These are phyloP conservation scores for Pangasius mekongensis DNA, from an alignment of 2,797 vertebrate species.

Conservation along the genomic window DNA sequence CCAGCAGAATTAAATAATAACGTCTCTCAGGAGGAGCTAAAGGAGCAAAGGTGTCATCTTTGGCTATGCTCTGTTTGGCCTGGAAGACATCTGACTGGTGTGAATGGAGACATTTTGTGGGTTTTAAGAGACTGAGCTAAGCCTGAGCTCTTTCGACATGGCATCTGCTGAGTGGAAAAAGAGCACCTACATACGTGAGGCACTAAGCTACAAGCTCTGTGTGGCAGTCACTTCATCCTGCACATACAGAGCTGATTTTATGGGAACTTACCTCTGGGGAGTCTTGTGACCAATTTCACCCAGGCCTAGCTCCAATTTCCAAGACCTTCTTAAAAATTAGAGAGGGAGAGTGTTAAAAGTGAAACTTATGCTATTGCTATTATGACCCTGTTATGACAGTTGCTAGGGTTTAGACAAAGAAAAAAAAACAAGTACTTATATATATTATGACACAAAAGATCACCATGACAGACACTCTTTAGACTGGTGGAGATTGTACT, in stretches of 20 bases:
- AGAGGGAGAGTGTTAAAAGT: not conserved
- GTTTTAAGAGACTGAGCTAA: constrained; percentile 32
- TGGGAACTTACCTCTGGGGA: constrained; percentile 8
- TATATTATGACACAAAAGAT: not conserved
- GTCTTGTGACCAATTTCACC: not conserved
- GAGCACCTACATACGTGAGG: not conserved
- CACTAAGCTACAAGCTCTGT: not conserved
- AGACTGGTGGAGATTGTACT: not conserved
- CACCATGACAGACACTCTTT: not conserved
- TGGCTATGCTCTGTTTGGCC: constrained; percentile 56
- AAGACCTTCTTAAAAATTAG: not conserved
- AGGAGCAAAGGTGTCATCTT: constrained; percentile 71
- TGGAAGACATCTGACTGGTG: constrained; percentile 37
- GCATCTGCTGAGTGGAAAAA: constrained; percentile 35
- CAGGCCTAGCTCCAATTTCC: not conserved
- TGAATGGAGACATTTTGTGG: constrained; percentile 63
- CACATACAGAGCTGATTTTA: constrained; percentile 21
- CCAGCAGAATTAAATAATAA: constrained; percentile 34
- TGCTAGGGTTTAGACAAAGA: not conserved
- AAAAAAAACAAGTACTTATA: not conserved
- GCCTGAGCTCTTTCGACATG: constrained; percentile 51
- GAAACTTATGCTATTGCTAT: not conserved
- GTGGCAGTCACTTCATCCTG: not conserved
- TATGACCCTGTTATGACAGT: not conserved
- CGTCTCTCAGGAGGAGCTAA: constrained; percentile 51